Base-by-base conservation (phyloP, 2,888 invertebrate genomes). In the Pheosia tremula region DNA sequence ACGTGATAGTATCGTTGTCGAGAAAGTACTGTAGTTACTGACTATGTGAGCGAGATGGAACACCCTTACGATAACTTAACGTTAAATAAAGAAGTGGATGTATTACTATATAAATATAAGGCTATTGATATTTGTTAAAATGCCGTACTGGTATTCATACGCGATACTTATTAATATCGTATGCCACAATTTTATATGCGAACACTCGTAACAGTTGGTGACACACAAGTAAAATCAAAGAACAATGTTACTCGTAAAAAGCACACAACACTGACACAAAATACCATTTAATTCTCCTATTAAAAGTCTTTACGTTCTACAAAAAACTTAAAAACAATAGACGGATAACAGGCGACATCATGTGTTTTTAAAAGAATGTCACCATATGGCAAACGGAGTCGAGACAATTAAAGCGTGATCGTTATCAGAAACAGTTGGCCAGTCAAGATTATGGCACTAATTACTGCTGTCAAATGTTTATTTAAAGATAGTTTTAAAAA, bases 371-470 rank as follows among this genome's bases (percentile, higher is more conserved):
- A 71, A 78, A 73, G 75, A 81, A 79, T 84, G 85, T 83, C 81
- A 81, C 89, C 90, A 90, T 88, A 88, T 89, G 90, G 86, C 72
- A 60, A 62, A 66, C 72, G 78, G 70, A 76, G 77, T 76, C 75
- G 77, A 80, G 82, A 79, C 81, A 74, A 83, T 85, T 83, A 85
- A 81, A 78, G 1, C 61, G 68, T 67, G 84, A 88, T 86, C 85
- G 82, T 75, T n/a, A 83, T 85, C 86, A 75, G 75, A 79, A 82
- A 82, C 89, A 87, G 87, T 86, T 88, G 87, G 85, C 72, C 68
- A 64, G 71, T 71, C 69, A 77, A 80, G 78, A 81, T 80, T 78
- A 77, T 68, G 66, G 57, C 60, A 38, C 59, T 73, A 76, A 77
- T 73, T 73, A 71, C 57, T 57, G 57, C 66, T 70, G 57, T 39